phyloP scores from a whole-genome alignment of 2,113 vertebrate species.

The Panthera leo region DNA sequence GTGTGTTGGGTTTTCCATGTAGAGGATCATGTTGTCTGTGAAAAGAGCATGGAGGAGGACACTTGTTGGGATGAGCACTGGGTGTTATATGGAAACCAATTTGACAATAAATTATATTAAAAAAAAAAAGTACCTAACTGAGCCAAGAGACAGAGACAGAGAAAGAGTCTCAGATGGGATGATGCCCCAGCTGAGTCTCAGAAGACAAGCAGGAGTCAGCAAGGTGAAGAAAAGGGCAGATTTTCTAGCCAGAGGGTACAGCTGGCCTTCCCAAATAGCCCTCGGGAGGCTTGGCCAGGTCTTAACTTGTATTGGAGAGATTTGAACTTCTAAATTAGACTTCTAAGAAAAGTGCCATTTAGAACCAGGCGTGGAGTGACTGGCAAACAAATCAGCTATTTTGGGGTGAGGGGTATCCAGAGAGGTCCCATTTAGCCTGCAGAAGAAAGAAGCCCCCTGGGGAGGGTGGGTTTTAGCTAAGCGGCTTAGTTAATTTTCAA shows the following conservation, averaged over 20 bases:
- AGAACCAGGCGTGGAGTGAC: neutral
- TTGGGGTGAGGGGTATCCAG: neutral
- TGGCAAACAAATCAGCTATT: neutral
- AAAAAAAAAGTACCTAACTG: no score
- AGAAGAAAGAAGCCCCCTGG: neutral
- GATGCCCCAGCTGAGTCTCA: neutral
- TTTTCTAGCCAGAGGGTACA: neutral
- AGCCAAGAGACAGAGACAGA: neutral
- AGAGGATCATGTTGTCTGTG: no score
- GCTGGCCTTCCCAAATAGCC: neutral
- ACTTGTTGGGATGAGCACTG: no score
- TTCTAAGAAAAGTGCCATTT: neutral
- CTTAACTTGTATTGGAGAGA: neutral
- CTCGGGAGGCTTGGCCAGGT: neutral
- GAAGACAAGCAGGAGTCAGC: neutral
- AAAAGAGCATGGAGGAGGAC: no score
- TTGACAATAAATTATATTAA: no score
- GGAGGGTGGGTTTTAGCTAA: neutral
- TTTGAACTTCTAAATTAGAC: slow-evolving; percentile 1
- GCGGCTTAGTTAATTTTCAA: neutral
- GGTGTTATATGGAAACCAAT: no score
- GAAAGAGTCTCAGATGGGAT: neutral
- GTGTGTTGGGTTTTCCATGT: no score
- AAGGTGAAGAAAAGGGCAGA: neutral
- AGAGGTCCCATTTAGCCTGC: neutral